Base-by-base conservation (phyloP, 2,113 vertebrate genomes). In the Neotoma lepida region DNA sequence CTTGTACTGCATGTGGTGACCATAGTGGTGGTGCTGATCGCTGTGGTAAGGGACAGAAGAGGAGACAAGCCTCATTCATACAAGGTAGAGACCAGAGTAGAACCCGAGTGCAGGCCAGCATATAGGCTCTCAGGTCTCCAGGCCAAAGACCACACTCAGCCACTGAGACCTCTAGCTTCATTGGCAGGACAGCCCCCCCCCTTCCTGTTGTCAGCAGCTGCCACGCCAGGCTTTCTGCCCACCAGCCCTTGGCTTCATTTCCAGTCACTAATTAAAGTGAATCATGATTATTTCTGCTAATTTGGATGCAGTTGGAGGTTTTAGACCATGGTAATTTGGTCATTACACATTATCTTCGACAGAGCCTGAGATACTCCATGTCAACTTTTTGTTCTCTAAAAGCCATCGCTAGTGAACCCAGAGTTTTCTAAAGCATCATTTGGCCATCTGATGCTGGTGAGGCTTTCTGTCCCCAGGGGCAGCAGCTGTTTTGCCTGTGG, bases 211-310 rank as follows among this genome's bases (percentile, higher is more conserved):
- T 73, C 76, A 44, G 4, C 88, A 96, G 92, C 96, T 97, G 96
- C 85, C 84, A 22, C 6, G 28, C 88, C 82, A 94, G 94, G 93
- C 93, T 86, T 63, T 84, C 94, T 95, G 96, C 94, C 96, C 95
- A 94, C 93, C 77, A 94, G 93, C 89, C 56, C 77, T 1, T 89
- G 88, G 96, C 90, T 97, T 94, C 5, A 2, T 86, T 93, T 96
- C 78, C 78, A 97, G 94, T 97, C 94, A 96, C 89, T 96, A 97
- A 97, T 97, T 97, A 96, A 97, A 97, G 90, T 74, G 93, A 95
- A 95, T 97, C 90, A 89, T 89, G 93, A 97, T 97, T 97, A 96
- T 97, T 96, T 96, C 96, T 96, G 93, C 97, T 97, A 96, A 97
- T 97, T 95, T 96, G 93, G 86, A 96, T 94, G 96, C 96, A 96